Evolutionary conservation across 2,888 invertebrate genomes (phyloP).

Genomic region (Archips crataeganus): DNA sequence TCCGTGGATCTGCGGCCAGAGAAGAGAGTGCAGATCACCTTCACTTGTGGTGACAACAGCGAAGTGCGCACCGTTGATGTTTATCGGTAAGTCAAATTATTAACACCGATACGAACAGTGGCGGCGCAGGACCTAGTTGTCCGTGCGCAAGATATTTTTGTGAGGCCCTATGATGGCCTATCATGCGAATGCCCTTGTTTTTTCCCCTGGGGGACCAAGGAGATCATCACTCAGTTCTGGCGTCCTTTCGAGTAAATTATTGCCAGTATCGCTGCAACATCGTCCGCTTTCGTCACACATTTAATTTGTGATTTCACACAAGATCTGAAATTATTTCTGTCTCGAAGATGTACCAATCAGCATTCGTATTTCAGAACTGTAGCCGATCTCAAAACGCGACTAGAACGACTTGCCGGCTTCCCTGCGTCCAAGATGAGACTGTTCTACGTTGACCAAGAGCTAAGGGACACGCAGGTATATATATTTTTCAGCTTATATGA

Average conservation of each 20-base stretch:
- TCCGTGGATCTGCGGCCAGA: constrained; percentile 95
- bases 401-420: constrained; percentile 93
- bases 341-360: not conserved
- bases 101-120: too few species aligned
- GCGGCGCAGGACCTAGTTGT: too few species aligned
- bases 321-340: not conserved
- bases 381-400: constrained; percentile 91
- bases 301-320: too few species aligned
- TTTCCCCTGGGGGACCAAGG: too few species aligned
- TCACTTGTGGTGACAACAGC: constrained; percentile 91
- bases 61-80: constrained; percentile 92
- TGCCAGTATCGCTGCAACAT: not conserved
- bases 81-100: constrained; percentile 79
- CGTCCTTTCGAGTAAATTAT: too few species aligned
- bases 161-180: too few species aligned
- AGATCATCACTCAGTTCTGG: too few species aligned
- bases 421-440: constrained; percentile 94
- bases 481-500: not conserved
- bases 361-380: constrained; percentile 87
- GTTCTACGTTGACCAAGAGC: constrained; percentile 94
- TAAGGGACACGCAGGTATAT: constrained; percentile 86
- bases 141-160: too few species aligned
- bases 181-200: too few species aligned
- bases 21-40: constrained; percentile 93
- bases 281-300: not conserved